Conservation (phyloP, 2,888 invertebrate species). For the Slavum lentiscoides region DNA sequence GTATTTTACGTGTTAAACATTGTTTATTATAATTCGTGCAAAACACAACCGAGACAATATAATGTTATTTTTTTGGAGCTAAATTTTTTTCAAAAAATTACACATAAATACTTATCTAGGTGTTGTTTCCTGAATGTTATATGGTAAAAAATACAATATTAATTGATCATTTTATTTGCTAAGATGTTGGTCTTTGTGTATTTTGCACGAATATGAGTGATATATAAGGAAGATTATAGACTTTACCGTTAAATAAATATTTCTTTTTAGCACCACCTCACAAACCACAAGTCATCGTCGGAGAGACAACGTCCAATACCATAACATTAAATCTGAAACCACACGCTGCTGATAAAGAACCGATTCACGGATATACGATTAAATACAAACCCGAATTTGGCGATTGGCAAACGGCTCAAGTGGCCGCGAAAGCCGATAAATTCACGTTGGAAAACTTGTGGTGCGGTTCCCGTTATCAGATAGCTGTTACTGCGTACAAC, state of each 20-base stretch:
- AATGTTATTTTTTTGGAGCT: too few relatives aligned
- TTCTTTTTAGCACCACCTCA: slow-evolving; percentile 70
- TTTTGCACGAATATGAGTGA: too few relatives aligned
- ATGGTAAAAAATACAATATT: too few relatives aligned
- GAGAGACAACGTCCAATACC: slow-evolving; percentile 75
- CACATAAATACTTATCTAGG: too few relatives aligned
- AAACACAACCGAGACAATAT: too few relatives aligned
- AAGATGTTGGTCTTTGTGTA: too few relatives aligned
- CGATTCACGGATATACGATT: slow-evolving; percentile 88
- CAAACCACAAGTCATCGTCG: slow-evolving; percentile 74
- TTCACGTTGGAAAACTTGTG: slow-evolving; percentile 84
- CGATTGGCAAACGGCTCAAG: slow-evolving; percentile 83
- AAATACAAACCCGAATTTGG: slow-evolving; percentile 94
- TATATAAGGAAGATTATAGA: neutral
- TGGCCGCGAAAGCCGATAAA: slow-evolving; percentile 75
- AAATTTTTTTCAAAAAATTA: too few relatives aligned
- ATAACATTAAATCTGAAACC: slow-evolving; percentile 74
- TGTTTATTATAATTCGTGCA: too few relatives aligned
- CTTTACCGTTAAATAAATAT: slow-evolving; percentile 17
- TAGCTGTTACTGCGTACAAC: slow-evolving; percentile 91
- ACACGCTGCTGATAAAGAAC: slow-evolving; percentile 78
- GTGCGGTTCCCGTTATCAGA: slow-evolving; percentile 91
- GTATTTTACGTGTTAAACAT: slow-evolving; percentile 60
- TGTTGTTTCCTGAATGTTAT: too few relatives aligned
- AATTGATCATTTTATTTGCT: too few relatives aligned